Evolutionary conservation across 2,888 invertebrate genomes (phyloP).

Genomic region (Synanthedon andrenaeformis): DNA sequence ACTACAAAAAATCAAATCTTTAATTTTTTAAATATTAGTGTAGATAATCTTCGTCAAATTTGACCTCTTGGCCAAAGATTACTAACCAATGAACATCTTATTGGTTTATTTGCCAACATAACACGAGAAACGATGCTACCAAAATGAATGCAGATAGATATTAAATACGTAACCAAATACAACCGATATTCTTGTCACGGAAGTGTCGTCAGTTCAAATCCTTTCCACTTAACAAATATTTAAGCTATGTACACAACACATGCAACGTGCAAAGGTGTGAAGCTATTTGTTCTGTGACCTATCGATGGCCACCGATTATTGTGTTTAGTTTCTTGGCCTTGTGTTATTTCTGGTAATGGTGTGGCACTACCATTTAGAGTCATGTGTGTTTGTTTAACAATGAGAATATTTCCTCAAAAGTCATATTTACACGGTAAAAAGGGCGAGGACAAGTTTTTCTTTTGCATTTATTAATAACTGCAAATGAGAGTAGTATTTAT

Average conservation of each 20-base stretch:
- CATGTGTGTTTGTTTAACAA: constrained; percentile 8
- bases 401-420: neutral
- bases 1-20: too few species aligned
- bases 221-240: neutral
- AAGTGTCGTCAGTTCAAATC: neutral
- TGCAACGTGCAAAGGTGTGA: neutral
- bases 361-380: constrained; percentile 8
- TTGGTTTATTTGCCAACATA: too few species aligned
- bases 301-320: constrained; percentile 16
- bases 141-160: too few species aligned
- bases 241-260: neutral
- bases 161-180: neutral
- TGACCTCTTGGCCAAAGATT: too few species aligned
- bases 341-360: constrained; percentile 21
- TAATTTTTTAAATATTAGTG: too few species aligned
- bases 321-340: constrained; percentile 13
- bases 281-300: constrained; percentile 11
- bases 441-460: too few species aligned
- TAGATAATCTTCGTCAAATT: too few species aligned
- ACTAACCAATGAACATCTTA: too few species aligned
- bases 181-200: neutral
- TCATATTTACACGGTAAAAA: too few species aligned
- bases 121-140: too few species aligned
- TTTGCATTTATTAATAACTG: neutral
- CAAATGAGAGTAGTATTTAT: neutral